Evolutionary conservation across 2,888 invertebrate genomes (phyloP), one percentile per base, ranked within the genome.

Genomic region (Prostheceraeus crozeri): DNA sequence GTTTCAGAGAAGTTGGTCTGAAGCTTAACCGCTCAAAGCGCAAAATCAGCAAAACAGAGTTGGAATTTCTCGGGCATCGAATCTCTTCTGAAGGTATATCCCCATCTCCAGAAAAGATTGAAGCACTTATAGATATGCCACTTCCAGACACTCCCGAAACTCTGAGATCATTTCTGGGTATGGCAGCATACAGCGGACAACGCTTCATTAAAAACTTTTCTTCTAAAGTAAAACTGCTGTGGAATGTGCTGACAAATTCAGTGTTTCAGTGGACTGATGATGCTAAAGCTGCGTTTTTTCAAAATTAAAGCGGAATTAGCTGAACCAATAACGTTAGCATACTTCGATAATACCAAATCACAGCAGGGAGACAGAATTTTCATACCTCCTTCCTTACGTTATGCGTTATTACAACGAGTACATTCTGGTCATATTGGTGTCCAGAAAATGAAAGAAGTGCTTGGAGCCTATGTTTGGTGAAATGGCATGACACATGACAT

Each of bases 41-140:
- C n/a, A n/a, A n/a, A n/a, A n/a, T n/a, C n/a, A n/a, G n/a, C n/a
- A n/a, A n/a, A n/a, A n/a, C n/a, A n/a, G n/a, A n/a, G n/a, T n/a
- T n/a, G n/a, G 19, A 27, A 28, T 54, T 54, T 54, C 35, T 54
- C 11, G 54, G 54, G 33, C 54, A 54, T 6, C 23, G 19, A 11
- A 33, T 23, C 21, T 35, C 45, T n/a, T 27, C 27, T 35, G 28
- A 28, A 27, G 54, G 54, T 35, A 30, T 48, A n/a, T 35, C 48
- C 21, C 54, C 54, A 54, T 19, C 27, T 3, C 19, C 28, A 21
- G 33, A 33, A 33, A 54, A 54, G 14, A 54, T 48, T 48, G 28
- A 48, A 48, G 28, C 27, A 25, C 25, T 48, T 48, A 25, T 48
- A 28, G 48, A 48, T 23, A 48, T 48, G 48, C 48, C 48, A 48